phyloP scores from a whole-genome alignment of 2,113 vertebrate genomes.

The Acrocephalus arundinaceus region DNA sequence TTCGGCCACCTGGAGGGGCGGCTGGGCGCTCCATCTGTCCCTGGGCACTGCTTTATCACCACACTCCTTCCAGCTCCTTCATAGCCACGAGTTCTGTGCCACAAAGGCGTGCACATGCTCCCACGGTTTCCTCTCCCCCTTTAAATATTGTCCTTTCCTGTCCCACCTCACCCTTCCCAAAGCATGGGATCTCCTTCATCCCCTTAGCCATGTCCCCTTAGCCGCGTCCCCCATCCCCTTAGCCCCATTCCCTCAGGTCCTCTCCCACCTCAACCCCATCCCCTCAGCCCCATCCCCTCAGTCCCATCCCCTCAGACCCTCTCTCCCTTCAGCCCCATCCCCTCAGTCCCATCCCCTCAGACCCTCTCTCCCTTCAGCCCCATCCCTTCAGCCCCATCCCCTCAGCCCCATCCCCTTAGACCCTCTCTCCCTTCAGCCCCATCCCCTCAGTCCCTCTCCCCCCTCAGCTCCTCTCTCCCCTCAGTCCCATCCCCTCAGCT shows the following conservation, averaged over 20 bases:
- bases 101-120: background rate
- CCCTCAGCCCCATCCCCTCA: background rate
- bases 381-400: too few species aligned
- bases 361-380: background rate
- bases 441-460: too few species aligned
- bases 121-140: background rate
- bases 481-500: too few species aligned
- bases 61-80: background rate
- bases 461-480: too few species aligned
- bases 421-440: background rate
- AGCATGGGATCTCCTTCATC: too few species aligned
- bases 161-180: background rate
- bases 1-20: background rate
- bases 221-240: background rate
- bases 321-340: background rate
- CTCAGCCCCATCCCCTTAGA: too few species aligned
- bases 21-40: background rate
- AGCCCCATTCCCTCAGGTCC: background rate
- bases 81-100: background rate
- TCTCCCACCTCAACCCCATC: background rate
- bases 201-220: background rate
- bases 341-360: background rate
- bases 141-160: background rate
- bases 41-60: background rate
- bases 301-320: background rate